Evolutionary conservation across 2,797 vertebrate genomes (phyloP).

Genomic region (Falco novaeseelandiae): DNA sequence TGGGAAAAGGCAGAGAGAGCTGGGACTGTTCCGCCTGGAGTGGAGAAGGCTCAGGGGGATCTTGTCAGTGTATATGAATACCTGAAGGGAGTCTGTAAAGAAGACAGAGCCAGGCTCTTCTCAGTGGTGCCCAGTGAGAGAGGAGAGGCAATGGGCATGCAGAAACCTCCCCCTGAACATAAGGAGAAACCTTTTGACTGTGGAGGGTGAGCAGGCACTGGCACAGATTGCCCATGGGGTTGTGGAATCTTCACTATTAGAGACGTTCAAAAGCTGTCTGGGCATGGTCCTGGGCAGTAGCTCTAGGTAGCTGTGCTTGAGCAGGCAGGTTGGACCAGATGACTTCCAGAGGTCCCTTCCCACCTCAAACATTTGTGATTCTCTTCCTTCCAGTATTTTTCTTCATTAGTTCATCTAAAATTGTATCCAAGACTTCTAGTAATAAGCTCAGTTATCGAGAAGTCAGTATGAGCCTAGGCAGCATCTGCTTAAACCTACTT

Average conservation of each 20-base stretch:
- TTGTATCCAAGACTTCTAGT: neutral
- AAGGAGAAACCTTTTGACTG: neutral
- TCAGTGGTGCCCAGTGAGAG: neutral
- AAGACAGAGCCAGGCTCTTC: neutral
- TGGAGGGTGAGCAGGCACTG: neutral
- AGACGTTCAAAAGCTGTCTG: fast-evolving
- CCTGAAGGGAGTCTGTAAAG: neutral
- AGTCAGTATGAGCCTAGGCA: neutral
- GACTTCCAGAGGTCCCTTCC: neutral
- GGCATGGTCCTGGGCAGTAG: too few relatives aligned
- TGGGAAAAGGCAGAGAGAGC: neutral
- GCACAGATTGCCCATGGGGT: too few relatives aligned
- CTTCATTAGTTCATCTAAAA: neutral
- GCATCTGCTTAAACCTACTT: neutral
- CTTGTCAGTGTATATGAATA: fast-evolving
- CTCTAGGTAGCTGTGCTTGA: neutral
- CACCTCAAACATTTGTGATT: neutral
- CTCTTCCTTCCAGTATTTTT: neutral
- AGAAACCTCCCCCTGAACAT: neutral
- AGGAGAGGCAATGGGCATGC: neutral
- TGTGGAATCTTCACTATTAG: neutral
- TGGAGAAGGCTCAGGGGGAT: neutral
- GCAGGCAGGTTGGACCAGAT: neutral
- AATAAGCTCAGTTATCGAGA: neutral
- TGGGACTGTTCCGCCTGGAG: neutral